phyloP scores from a whole-genome alignment of 2,888 invertebrate genomes.

The Vesta saturnalis region DNA sequence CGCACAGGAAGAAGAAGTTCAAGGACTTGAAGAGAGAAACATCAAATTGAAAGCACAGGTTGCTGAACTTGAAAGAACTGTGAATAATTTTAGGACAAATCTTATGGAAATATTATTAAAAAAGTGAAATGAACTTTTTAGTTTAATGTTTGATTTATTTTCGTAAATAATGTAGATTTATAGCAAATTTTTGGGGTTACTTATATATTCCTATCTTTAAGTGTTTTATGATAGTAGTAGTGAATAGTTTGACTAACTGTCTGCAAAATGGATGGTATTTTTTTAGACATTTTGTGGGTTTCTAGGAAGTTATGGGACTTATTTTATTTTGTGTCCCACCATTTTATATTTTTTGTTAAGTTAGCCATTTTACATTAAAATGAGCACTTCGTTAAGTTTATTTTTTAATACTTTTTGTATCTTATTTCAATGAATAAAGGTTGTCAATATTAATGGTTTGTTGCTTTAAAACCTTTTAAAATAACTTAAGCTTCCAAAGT shows the following conservation, averaged over 20 bases:
- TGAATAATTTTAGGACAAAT: slow-evolving; percentile 71
- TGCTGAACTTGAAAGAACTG: slow-evolving; percentile 74
- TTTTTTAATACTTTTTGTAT: no score
- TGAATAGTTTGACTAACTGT: background rate
- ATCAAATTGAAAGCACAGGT: slow-evolving; percentile 72
- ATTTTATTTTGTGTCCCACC: background rate
- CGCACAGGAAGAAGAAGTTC: slow-evolving; percentile 61
- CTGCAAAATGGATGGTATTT: background rate
- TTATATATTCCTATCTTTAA: background rate
- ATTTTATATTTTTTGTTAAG: background rate
- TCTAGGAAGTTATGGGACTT: background rate
- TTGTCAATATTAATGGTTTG: no score
- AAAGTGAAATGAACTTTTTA: slow-evolving; percentile 20
- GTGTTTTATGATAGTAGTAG: background rate
- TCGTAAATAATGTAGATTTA: no score
- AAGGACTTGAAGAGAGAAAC: slow-evolving; percentile 71
- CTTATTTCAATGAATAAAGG: no score
- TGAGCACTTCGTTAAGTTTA: background rate
- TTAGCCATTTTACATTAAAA: background rate
- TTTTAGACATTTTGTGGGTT: background rate
- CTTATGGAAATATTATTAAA: slow-evolving; percentile 72
- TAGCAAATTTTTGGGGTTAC: slow-evolving; percentile 7
- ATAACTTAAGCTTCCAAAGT: no score
- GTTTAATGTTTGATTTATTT: background rate
- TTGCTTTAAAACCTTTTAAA: no score